Percentiles rank a stretch among this genome's conserved stretches.
Evolutionary conservation across 2,888 invertebrate species (phyloP).

Genomic region (Lasioglossum vierecki): DNA sequence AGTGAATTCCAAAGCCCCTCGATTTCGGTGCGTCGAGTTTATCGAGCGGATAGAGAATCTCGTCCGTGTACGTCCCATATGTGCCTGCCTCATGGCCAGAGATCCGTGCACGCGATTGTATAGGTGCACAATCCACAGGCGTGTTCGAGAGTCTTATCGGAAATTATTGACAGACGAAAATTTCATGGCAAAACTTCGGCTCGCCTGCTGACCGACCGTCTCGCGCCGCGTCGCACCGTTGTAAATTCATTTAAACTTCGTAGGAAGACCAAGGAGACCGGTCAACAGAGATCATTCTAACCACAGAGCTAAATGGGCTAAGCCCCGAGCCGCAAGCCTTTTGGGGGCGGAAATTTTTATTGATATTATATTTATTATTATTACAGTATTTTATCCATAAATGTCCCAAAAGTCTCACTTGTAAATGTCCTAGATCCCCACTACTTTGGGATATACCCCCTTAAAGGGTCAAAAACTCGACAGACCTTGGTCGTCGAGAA

Average conservation of each 20-base stretch:
- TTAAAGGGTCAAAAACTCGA: no score
- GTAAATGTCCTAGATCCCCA: no score
- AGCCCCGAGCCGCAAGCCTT: no score
- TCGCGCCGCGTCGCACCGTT: neutral
- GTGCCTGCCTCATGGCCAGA: neutral
- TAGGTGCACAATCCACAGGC: neutral
- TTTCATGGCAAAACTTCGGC: constrained; percentile 42
- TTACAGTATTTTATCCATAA: no score
- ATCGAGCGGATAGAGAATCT: constrained; percentile 69
- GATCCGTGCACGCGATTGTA: neutral
- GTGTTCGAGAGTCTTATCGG: constrained; percentile 25
- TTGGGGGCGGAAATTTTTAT: no score
- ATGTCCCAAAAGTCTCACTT: no score
- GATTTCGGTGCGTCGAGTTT: constrained; percentile 68
- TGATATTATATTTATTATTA: no score
- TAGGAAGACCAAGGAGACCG: neutral
- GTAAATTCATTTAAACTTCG: constrained; percentile 42
- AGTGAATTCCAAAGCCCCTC: constrained; percentile 66
- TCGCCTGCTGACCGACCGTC: neutral
- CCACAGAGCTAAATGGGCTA: no score
- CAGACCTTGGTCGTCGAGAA: no score
- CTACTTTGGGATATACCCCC: no score
- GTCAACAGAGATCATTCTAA: no score
- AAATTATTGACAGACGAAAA: constrained; percentile 37
- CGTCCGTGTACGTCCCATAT: constrained; percentile 43